Base-by-base conservation (phyloP, 2,888 invertebrate species). In the Drepanosiphum platanoidis region DNA sequence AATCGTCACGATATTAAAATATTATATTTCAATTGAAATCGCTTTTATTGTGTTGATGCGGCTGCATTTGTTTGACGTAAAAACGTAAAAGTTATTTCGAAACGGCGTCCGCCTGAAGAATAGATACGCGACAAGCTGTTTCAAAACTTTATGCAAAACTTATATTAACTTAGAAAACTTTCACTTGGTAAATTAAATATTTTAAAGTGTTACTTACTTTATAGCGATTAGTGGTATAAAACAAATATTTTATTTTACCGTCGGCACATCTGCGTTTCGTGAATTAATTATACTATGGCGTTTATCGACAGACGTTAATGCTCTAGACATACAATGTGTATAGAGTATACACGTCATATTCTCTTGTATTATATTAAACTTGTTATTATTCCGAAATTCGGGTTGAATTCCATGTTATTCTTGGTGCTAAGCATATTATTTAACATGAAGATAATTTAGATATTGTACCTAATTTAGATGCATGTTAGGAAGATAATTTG, bases 91-190 rank as follows among this genome's bases (percentile, higher is more conserved):
- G 9, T 32, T 66, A 78, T 78, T 78, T 64, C 8, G 13, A n/a
- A 66, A 46, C 32, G 22, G n/a, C 39, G 1, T 39, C n/a, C 13
- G 13, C 42, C n/a, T 9, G 30, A 22, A 30, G 27, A 36, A 39
- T 61, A 27, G 61, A 39, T 68, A 68, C n/a, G 39, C 18, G 77
- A 77, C 39, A 39, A 39, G 22, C 42, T 27, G 22, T 78, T 64
- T 64, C 52, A 39, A 58, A 46, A 58, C 74, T 34, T 75, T n/a
- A n/a, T n/a, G 52, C n/a, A 58, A 74, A 75, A 75, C 75, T 58
- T 72, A 18, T 42, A 70, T 58, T 75, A 75, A 52, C 52, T 52
- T 13, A 30, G 0, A 52, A 61, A 75, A 58, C 34, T 52, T 75
- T 52, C 42, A 30, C 34, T 34, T 11, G 15, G 75, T 8, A 52